Conservation (phyloP, 1,140 invertebrate genomes). For the Halesus radiatus region DNA sequence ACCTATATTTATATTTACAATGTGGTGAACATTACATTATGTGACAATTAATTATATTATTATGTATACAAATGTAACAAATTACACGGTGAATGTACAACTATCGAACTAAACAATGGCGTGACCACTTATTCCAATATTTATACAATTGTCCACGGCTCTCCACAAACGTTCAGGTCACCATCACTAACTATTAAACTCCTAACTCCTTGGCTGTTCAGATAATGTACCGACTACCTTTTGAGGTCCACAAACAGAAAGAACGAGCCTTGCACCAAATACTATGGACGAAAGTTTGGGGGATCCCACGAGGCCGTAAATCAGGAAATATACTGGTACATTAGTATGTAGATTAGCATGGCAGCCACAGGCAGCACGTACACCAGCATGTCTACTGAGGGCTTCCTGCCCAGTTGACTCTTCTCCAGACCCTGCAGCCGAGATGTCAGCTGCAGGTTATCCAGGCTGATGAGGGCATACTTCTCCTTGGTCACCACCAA, state of each 20-base stretch:
- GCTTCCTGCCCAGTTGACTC: slow-evolving; percentile 46
- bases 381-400: slow-evolving; percentile 56
- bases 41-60: slow-evolving; percentile 11
- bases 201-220: slow-evolving; percentile 7
- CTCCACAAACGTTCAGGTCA: not conserved
- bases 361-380: slow-evolving; percentile 60
- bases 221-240: slow-evolving; percentile 17
- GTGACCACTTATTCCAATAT: not conserved
- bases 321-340: slow-evolving; percentile 67
- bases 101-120: slow-evolving; percentile 3
- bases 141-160: slow-evolving; percentile 10
- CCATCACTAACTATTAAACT: not conserved
- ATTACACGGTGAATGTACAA: slow-evolving; percentile 10
- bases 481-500: slow-evolving; percentile 67
- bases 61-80: slow-evolving; percentile 26
- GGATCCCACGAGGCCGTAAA: slow-evolving; percentile 70
- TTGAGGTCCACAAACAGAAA: slow-evolving; percentile 13
- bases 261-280: slow-evolving; percentile 30
- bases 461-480: slow-evolving; percentile 64
- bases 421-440: slow-evolving; percentile 62
- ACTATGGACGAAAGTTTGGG: slow-evolving; percentile 59
- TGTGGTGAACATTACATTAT: slow-evolving; percentile 22
- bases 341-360: slow-evolving; percentile 61
- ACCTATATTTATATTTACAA: slow-evolving; percentile 34
- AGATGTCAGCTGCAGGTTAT: slow-evolving; percentile 63